phyloP scores from a whole-genome alignment of 2,888 invertebrate genomes.

The Agapetus fuscipes region DNA sequence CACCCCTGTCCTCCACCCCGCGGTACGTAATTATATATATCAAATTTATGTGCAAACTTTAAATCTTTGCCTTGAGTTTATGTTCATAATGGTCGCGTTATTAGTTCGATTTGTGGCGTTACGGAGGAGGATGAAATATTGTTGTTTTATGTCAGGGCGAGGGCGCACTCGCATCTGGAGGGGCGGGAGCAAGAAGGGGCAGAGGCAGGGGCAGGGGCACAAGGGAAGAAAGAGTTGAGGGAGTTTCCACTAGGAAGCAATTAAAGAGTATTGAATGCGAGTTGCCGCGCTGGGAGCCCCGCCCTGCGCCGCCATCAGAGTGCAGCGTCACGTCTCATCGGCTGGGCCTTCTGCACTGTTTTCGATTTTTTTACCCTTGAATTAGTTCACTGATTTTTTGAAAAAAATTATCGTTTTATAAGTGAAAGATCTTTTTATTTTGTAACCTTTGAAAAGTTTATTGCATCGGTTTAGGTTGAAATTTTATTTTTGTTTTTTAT shows the following conservation, averaged over 20 bases:
- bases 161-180: conserved; percentile 1
- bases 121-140: conserved; percentile 22
- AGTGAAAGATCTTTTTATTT: too few relatives aligned
- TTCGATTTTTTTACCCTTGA: too few relatives aligned
- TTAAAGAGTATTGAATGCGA: conserved; percentile 20
- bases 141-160: conserved; percentile 22
- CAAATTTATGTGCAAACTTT: conserved; percentile 23
- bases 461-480: too few relatives aligned
- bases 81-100: conserved; percentile 22
- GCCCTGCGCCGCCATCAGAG: conserved; percentile 2
- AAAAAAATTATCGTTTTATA: too few relatives aligned
- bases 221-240: conserved; percentile 18
- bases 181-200: conserved; percentile 1
- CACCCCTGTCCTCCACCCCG: conserved; percentile 11
- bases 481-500: too few relatives aligned
- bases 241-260: conserved; percentile 19
- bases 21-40: conserved; percentile 22
- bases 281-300: conserved; percentile 5
- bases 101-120: conserved; percentile 23
- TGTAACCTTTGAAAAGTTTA: too few relatives aligned
- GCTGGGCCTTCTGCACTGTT: too few relatives aligned
- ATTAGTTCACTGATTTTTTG: too few relatives aligned
- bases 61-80: conserved; percentile 23
- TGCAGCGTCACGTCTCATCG: conserved; percentile 11
- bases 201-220: conserved; percentile 2